Base-by-base conservation (phyloP, 1,140 invertebrate genomes). In the Sinella curviseta region DNA sequence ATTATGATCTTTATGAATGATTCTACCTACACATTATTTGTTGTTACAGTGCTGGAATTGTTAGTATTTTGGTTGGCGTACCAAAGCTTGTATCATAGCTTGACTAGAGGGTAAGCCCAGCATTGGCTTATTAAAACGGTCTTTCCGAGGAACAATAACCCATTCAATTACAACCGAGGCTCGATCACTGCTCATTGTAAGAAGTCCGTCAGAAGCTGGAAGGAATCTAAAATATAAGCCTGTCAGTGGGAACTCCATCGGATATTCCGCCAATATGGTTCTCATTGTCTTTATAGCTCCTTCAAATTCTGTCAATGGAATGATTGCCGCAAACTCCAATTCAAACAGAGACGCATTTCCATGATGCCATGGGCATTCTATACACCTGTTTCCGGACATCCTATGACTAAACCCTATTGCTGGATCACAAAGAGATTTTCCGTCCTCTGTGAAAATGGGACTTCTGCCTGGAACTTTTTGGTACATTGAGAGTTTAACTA, bases 181-280 rank as follows among this genome's bases (percentile, higher is more conserved):
- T 30, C 31, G 30, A 30, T 17, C 70, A 74, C 16, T 30, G 16
- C 31, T 36, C 2, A 74, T 36, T 2, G 70, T 30, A 17, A 74
- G 16, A 4, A 30, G 24, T 8, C 16, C 30, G 28, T 74, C 34
- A 24, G 70, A 74, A 14, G 3, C 4, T 8, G 30, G 2, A 20
- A 36, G 30, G 31, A 74, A 74, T 33, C 70, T 74, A 24, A 74
- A 74, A 31, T 33, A 74, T 2, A 74, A 14, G 3, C 70, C 70
- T 30, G 4, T 36, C 24, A 74, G 20, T 33, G 70, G 70, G 24
- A 74, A 74, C 70, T 31, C 26, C 4, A 24, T 36, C 4, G 31
- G 70, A 28, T 8, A 31, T 24, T 74, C 34, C 20, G 4, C 24
- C 2, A 74, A 8, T 30, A 74, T 74, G 17, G 4, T 74, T 24